Evolutionary conservation across 1,140 invertebrate genomes (phyloP), one percentile per base, ranked within the genome.

Genomic region (Mactra quadrangularis): DNA sequence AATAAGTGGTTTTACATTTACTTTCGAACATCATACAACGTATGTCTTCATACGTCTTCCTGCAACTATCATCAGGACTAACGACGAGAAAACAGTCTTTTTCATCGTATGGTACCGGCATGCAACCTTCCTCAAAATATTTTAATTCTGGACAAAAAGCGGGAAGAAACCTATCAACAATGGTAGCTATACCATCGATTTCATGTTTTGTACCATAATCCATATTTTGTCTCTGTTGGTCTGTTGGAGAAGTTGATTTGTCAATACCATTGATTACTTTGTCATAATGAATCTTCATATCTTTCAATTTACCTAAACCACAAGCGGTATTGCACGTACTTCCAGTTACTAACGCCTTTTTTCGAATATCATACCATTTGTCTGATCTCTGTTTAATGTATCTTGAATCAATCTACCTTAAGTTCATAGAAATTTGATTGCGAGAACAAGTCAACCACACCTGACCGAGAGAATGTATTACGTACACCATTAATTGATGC

Each of bases 311-410:
- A 71, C 66, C 45, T 52, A 27, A 31, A 19, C 66, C 66, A 22
- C 47, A 71, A 29, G 66, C 66, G 52, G 66, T 52, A 25, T 71
- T 71, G 29, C 66, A 71, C 25, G 66, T 68, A 68, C 64, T 68
- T 45, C 64, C 64, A 19, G 64, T 71, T 7, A 71, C 66, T 27
- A 27, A 50, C 27, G 66, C 66, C 7, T 71, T 29, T 50, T 19
- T 27, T 9, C 66, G 66, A 52, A 71, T 71, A 50, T 71, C 45
- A 52, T 27, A 52, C 66, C 66, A 71, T 17, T 71, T 25, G 19
- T 50, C 45, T 33, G 47, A 71, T 33, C 52, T 71, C 31, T 50
- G 66, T 52, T 71, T 71, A 17, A 52, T 25, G 41, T 27, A 33
- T 52, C 47, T 71, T 31, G 66, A 71, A 71, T 71, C 66, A 50